phyloP scores from a whole-genome alignment of 2,888 invertebrate genomes.

The Drosophila meridiana region DNA sequence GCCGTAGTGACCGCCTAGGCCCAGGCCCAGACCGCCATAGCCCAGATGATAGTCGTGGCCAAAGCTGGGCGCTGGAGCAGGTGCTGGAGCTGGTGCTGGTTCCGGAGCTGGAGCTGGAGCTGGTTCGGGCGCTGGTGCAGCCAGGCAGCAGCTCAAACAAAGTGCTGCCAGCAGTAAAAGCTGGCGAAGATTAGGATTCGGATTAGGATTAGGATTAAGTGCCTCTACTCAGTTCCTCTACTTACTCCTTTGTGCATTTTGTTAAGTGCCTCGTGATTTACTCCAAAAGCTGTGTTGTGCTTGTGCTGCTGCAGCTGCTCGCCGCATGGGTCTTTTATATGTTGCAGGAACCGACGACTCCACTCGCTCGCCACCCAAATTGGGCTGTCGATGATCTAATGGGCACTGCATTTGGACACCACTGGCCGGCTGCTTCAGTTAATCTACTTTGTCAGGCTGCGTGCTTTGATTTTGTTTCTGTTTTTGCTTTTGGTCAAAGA shows the following conservation, averaged over 20 bases:
- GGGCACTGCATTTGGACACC: conserved; percentile 39
- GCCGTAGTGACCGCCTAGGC: conserved; percentile 42
- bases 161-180: conserved; percentile 65
- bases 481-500: conserved; percentile 38
- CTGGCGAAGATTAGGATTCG: conserved; percentile 43
- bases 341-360: conserved; percentile 23
- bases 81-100: conserved; percentile 46
- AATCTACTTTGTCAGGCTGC: conserved; percentile 55
- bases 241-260: conserved; percentile 62
- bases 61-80: conserved; percentile 51
- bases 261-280: conserved; percentile 11
- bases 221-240: conserved; percentile 3
- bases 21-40: conserved; percentile 64
- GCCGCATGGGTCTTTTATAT: conserved; percentile 60
- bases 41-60: conserved; percentile 63
- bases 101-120: conserved; percentile 58
- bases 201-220: neutral
- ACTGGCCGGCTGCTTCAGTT: conserved; percentile 21
- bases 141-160: conserved; percentile 55
- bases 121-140: conserved; percentile 67
- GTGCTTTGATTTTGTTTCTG: neutral
- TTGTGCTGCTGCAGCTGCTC: conserved; percentile 40
- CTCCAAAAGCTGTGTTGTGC: conserved; percentile 32
- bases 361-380: conserved; percentile 21
- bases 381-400: conserved; percentile 70